These are phyloP conservation scores for Molothrus ater DNA, from an alignment of 2,797 vertebrate species.

Conservation along the genomic window DNA sequence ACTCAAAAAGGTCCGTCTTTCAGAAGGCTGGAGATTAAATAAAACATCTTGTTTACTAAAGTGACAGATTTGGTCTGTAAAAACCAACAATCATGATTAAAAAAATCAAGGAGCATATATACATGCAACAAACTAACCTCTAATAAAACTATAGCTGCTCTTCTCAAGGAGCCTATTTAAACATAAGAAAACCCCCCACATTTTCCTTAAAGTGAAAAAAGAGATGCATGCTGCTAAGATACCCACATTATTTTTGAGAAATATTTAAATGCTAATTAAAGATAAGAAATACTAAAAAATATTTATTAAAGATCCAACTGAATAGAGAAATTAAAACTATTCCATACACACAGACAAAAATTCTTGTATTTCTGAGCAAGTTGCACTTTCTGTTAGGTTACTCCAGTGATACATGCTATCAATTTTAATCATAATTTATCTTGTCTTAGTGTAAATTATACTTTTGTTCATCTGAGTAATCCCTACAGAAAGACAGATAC, in stretches of 20 bases:
- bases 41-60: slow-evolving; percentile 28
- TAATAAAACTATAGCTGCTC: background rate
- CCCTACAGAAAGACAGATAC: background rate
- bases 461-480: background rate
- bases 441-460: background rate
- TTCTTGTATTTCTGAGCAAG: background rate
- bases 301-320: background rate
- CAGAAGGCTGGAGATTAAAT: slow-evolving; percentile 46
- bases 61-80: background rate
- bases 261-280: background rate
- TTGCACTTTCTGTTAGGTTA: background rate
- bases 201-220: background rate
- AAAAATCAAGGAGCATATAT: background rate
- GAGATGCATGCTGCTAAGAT: background rate
- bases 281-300: background rate
- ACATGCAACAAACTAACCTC: background rate
- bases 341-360: background rate
- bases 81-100: background rate
- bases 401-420: background rate
- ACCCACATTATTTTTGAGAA: background rate
- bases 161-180: background rate
- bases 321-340: background rate
- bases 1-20: slow-evolving; percentile 73
- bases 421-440: background rate
- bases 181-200: fast-evolving